Evolutionary conservation across 2,888 invertebrate species (phyloP).

Genomic region (Stenichneumon culpator): DNA sequence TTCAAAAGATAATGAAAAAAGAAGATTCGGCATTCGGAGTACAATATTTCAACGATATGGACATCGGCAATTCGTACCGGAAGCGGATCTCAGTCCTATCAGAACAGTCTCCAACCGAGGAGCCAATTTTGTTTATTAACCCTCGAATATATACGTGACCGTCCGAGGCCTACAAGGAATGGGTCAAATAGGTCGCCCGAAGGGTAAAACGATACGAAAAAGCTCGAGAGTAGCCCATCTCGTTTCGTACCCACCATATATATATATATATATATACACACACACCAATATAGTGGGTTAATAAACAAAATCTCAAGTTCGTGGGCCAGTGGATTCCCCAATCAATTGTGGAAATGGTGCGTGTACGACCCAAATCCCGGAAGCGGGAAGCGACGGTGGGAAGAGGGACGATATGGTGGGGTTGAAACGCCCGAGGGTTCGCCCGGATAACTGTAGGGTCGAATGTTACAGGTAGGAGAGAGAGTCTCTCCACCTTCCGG

Average conservation of each 20-base stretch:
- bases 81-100: neutral
- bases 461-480: conserved; percentile 49
- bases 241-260: neutral
- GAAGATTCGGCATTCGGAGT: neutral
- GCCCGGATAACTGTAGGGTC: conserved; percentile 21
- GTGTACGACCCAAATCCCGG: conserved; percentile 50
- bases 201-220: neutral
- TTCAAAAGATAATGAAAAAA: neutral
- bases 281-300: neutral
- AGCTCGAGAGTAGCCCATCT: neutral
- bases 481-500: conserved; percentile 29
- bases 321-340: conserved; percentile 35
- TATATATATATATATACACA: neutral
- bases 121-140: neutral
- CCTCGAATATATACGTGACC: neutral
- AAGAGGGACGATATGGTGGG: neutral
- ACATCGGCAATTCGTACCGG: conserved; percentile 4
- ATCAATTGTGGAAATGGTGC: conserved; percentile 59
- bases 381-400: conserved; percentile 22
- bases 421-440: conserved; percentile 20
- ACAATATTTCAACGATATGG: neutral
- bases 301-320: conserved; percentile 37
- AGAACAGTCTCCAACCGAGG: neutral
- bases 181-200: neutral
- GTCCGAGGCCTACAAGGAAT: neutral